Base-by-base conservation (phyloP, 2,113 vertebrate species). In the Romanogobio albipinnatus region DNA sequence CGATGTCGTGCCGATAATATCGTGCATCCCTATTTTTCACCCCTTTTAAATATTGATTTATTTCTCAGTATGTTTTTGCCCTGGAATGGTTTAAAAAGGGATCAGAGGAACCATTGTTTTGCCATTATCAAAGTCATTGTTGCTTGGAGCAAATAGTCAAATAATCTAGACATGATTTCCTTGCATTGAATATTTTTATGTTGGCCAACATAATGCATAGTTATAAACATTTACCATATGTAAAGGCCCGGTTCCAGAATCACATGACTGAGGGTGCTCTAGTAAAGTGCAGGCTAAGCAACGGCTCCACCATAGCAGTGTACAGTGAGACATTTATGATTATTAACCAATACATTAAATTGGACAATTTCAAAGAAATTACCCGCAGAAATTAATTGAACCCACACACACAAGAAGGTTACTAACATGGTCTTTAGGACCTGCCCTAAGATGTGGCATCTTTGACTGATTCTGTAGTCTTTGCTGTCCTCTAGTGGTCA, bases 401-500 rank as follows among this genome's bases (percentile, higher is more conserved):
- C 66, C 10, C 19, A 43, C 36, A 22, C 9, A n/a, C 36, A 43
- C 68, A 43, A 71, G 33, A 19, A 43, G 68, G 68, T 36, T 43
- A 47, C 11, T 70, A 36, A 36, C 36, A 22, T 2, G 36, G 36
- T 43, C 68, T 74, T 49, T 49, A 74, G 11, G n/a, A 49, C 11
- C 43, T 24, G 70, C 43, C 22, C 22, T 74, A 47, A 47, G 15
- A 8, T 45, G 19, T 43, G 8, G 8, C 11, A 22, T 36, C 74
- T n/a, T 9, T 19, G 73, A 51, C 47, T 29, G 7, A 17, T 51
- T 76, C 33, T 75, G 74, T 17, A 47, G 73, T 61, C 76, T 86
- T 36, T 88, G 51, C 75, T 86, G 87, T 66, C 87, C 81, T 76
- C 87, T 88, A 81, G 84, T 88, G 87, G 84, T 68, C 26, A 5